These are phyloP conservation scores for Xyrichtys novacula DNA, from an alignment of 2,797 vertebrate genomes.

Conservation along the genomic window DNA sequence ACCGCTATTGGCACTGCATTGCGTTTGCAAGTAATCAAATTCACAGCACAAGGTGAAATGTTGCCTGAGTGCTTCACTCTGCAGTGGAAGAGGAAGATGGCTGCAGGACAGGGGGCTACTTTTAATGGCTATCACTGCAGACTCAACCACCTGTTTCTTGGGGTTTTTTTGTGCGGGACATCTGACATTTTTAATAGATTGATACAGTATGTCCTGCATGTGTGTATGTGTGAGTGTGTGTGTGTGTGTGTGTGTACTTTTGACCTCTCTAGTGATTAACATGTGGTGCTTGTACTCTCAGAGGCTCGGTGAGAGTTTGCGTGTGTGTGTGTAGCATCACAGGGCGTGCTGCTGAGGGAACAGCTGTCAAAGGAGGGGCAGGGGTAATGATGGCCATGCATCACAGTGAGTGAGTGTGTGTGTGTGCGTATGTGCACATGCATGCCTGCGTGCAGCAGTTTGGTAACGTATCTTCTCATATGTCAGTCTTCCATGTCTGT, in stretches of 20 bases:
- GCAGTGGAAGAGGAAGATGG: conserved; percentile 5
- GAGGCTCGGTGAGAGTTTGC: conserved; percentile 28
- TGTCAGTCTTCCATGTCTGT: conserved; percentile 53
- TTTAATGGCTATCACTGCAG: conserved; percentile 5
- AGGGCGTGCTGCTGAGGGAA: conserved; percentile 66
- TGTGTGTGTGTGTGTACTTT: conserved; percentile 47
- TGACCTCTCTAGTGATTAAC: conserved; percentile 66
- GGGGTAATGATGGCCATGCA: conserved; percentile 72
- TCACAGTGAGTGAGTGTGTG: conserved; percentile 53
- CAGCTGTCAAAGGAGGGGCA: conserved; percentile 74
- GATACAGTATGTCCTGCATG: neutral
- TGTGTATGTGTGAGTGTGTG: conserved; percentile 9
- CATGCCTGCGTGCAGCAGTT: conserved; percentile 34
- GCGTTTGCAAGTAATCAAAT: conserved; percentile 34
- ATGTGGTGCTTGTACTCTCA: conserved; percentile 49
- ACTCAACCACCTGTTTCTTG: conserved; percentile 15
- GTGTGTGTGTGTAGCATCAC: conserved; percentile 40
- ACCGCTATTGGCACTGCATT: conserved; percentile 17
- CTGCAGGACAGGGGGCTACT: conserved; percentile 5
- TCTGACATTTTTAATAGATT: conserved; percentile 6
- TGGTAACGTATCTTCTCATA: conserved; percentile 54
- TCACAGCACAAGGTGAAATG: conserved; percentile 28
- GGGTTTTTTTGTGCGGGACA: neutral
- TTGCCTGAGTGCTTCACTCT: conserved; percentile 11
- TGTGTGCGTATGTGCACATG: conserved; percentile 15